phyloP scores from a whole-genome alignment of 2,797 vertebrate genomes.

The Pseudotriccus pelzelni region DNA sequence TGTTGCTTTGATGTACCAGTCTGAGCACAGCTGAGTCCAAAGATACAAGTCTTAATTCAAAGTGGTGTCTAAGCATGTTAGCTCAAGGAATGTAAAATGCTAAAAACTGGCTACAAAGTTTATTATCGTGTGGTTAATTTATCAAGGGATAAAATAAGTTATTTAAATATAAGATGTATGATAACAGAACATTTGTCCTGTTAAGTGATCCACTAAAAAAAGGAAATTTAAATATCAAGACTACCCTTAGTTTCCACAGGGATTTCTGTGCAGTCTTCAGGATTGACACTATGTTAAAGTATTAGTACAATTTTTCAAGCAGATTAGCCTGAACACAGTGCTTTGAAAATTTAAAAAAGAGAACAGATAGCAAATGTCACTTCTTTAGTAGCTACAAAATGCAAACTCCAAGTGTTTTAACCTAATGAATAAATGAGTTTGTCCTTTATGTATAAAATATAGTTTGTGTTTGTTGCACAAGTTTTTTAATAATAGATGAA shows the following conservation, averaged over 20 bases:
- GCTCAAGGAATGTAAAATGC: not conserved
- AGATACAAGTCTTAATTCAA: not conserved
- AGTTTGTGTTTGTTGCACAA: slow-evolving; percentile 84
- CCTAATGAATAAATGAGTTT: slow-evolving; percentile 88
- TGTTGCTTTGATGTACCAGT: not conserved
- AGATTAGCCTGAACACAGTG: slow-evolving; percentile 52
- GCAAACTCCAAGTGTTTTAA: slow-evolving; percentile 80
- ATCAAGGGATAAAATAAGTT: not conserved
- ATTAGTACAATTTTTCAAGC: slow-evolving; percentile 69
- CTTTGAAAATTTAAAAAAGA: slow-evolving; percentile 76
- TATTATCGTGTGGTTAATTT: not conserved
- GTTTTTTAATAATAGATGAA: slow-evolving; percentile 87
- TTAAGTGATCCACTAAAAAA: not conserved
- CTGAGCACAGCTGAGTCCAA: not conserved
- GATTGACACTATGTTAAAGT: slow-evolving; percentile 21
- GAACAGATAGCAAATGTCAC: slow-evolving; percentile 74
- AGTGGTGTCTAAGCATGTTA: not conserved
- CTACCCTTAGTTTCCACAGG: not conserved
- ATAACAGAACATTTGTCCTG: not conserved
- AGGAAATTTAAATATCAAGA: not conserved
- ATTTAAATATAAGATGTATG: not conserved
- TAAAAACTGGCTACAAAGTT: not conserved
- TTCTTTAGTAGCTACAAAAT: slow-evolving; percentile 78
- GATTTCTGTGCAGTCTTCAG: not conserved
- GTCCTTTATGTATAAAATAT: slow-evolving; percentile 88